Percentiles rank a stretch among this genome's conserved stretches.
Evolutionary conservation across 2,113 vertebrate genomes (phyloP).

Genomic region (Muntiacus muntjak): DNA sequence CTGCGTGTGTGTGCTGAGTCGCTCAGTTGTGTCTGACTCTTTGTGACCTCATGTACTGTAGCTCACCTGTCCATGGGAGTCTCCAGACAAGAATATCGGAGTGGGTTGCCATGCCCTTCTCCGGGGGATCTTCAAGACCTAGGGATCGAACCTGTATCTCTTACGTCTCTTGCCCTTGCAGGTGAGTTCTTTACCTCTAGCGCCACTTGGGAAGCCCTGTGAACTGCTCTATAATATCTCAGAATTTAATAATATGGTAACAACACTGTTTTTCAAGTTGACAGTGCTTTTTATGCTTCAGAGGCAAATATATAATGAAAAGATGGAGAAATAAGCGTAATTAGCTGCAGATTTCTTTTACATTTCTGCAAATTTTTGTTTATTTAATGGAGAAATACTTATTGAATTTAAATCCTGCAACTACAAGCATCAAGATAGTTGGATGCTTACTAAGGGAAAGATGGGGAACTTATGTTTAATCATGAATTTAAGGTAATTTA

Average conservation of each 20-base stretch:
- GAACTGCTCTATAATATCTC: background rate
- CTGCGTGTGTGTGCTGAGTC: background rate
- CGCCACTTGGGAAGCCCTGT: background rate
- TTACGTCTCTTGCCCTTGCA: background rate
- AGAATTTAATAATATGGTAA: background rate
- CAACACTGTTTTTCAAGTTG: background rate
- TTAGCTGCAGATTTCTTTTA: background rate
- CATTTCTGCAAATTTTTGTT: background rate
- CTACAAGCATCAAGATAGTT: background rate
- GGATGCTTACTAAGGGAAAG: background rate
- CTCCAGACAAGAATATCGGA: background rate
- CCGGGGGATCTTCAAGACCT: background rate
- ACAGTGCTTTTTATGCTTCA: background rate
- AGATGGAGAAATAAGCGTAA: background rate
- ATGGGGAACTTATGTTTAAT: background rate
- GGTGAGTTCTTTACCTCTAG: background rate
- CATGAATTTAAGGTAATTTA: background rate
- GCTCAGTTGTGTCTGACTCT: background rate
- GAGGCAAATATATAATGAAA: background rate
- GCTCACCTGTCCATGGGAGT: background rate
- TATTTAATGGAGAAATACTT: background rate
- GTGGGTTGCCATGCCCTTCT: background rate
- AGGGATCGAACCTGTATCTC: background rate
- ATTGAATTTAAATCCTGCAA: background rate
- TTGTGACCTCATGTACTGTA: background rate